Conservation (phyloP, 2,888 invertebrate species). For the Octodonta nipae region DNA sequence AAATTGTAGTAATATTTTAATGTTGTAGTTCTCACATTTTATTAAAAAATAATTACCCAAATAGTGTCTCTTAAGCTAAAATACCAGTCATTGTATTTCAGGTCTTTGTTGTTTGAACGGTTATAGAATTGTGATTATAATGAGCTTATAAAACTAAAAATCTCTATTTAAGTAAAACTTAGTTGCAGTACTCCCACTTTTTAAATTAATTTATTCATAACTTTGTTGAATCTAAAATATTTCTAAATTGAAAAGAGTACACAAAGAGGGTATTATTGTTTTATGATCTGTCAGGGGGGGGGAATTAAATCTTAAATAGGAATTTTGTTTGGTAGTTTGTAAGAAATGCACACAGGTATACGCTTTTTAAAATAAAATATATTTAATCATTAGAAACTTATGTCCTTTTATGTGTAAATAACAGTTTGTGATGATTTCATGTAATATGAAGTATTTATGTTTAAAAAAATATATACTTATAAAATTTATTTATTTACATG, state of each 20-base stretch:
- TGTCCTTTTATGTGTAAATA: constrained; percentile 13
- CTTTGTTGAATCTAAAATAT: not conserved
- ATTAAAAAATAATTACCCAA: no score
- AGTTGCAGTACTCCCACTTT: not conserved
- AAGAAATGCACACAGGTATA: not conserved
- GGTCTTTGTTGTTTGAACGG: no score
- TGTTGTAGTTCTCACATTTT: no score
- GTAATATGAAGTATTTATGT: constrained; percentile 18
- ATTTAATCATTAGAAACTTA: not conserved
- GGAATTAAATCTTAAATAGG: not conserved
- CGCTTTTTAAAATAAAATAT: not conserved
- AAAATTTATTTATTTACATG: constrained; percentile 14
- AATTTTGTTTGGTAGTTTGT: not conserved
- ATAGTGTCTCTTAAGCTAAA: no score
- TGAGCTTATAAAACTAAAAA: not conserved
- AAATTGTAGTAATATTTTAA: no score
- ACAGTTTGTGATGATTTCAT: constrained; percentile 18
- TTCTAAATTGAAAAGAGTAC: not conserved
- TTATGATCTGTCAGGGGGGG: no score
- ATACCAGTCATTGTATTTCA: no score
- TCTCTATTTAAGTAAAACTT: not conserved
- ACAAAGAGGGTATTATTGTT: not conserved
- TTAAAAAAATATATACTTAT: constrained; percentile 11
- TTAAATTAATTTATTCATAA: no score
- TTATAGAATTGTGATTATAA: not conserved